Evolutionary conservation across 2,113 vertebrate species (phyloP), one percentile per base, ranked within the genome.

Genomic region (Platycercus adscitus): DNA sequence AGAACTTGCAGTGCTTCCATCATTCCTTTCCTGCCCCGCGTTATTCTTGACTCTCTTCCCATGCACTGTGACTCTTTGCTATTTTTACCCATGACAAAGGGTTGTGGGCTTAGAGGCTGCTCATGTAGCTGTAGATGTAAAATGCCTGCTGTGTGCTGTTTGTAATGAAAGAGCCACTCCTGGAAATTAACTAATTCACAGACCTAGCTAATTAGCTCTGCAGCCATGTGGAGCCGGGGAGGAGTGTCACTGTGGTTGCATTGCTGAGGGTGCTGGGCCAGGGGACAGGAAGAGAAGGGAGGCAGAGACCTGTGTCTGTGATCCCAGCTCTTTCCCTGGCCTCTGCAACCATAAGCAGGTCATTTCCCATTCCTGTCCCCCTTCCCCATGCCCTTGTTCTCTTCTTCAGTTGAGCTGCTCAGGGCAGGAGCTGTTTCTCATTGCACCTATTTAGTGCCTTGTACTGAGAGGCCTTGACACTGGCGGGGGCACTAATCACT

Each of bases 181-280:
- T 97, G 93, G 89, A 95, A 96, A 95, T 95, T 76, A 95, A 95
- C 81, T 95, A 87, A 95, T 97, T 89, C 89, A 69, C 93, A 93
- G 87, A 80, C 78, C 89, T 77, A 39, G 91, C 78, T 94, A 90
- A 94, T 97, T 89, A 94, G 85, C 75, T 89, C 63, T 17, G 81
- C 87, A 95, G 81, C 56, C 9, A 0, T 2, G 0, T 0, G 0
- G 73, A 87, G 73, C 47, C 69, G 70, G 7, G 73, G 56, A 92
- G 84, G 49, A 94, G 70, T 8, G 3, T 79, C 81, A 39, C 39
- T 13, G 80, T 16, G 65, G 24, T 44, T 90, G 86, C 78, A 47
- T 29, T 46, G 86, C 77, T 0, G 1, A 91, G 41, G 44, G 53
- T 29, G 1, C 37, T 66, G 90, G 55, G 35, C 63, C 33, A 14